A percentile compares a stretch with the other conserved stretches of the same genome.
Conservation (phyloP, 2,888 invertebrate species). For the Ormyrus rosae region DNA sequence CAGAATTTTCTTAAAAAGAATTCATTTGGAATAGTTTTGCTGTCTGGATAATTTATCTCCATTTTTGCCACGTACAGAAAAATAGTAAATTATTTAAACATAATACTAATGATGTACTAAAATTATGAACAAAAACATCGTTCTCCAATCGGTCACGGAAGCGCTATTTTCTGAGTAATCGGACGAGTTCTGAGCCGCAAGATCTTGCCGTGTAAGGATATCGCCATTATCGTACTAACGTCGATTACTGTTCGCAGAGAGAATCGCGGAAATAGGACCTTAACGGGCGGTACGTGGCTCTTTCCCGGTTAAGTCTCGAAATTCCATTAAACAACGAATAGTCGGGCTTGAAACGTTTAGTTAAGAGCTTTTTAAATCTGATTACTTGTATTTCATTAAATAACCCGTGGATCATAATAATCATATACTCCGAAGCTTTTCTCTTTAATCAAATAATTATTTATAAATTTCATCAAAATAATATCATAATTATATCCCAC, state of each 20-base stretch:
- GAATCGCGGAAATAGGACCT: slow-evolving; percentile 62
- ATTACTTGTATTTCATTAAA: slow-evolving; percentile 37
- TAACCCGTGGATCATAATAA: neutral
- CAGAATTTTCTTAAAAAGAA: too few relatives aligned
- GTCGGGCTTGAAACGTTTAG: slow-evolving; percentile 2
- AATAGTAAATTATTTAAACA: too few relatives aligned
- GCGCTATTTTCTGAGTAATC: slow-evolving; percentile 15
- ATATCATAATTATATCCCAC: too few relatives aligned
- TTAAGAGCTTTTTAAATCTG: slow-evolving; percentile 36
- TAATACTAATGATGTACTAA: too few relatives aligned
- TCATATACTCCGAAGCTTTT: too few relatives aligned
- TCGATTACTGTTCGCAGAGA: slow-evolving; percentile 59
- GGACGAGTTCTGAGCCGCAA: slow-evolving; percentile 30
- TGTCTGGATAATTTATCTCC: too few relatives aligned
- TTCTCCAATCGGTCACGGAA: slow-evolving; percentile 23
- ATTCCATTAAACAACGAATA: slow-evolving; percentile 44
- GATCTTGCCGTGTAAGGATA: slow-evolving; percentile 62
- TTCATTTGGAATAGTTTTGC: too few relatives aligned
- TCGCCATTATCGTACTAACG: slow-evolving; percentile 63
- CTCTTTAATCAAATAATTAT: too few relatives aligned
- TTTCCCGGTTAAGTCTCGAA: slow-evolving; percentile 42
- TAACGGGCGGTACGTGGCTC: slow-evolving; percentile 59
- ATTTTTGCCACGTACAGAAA: too few relatives aligned
- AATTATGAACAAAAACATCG: too few relatives aligned
- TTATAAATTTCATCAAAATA: too few relatives aligned